These are phyloP conservation scores for Goniozus legneri DNA, from an alignment of 1,140 invertebrate genomes.

Conservation along the genomic window DNA sequence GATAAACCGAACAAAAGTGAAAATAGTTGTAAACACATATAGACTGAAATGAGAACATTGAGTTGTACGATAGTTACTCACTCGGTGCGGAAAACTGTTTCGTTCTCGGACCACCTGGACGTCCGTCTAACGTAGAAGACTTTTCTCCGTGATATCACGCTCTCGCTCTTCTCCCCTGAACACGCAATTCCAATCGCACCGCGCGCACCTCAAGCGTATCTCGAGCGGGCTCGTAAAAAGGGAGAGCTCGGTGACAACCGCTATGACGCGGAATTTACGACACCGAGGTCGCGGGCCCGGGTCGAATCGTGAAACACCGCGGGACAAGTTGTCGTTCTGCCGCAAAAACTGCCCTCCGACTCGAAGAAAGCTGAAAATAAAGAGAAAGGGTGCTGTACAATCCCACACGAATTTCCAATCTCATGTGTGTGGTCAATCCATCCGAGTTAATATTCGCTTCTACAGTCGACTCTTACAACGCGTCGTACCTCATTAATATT, in stretches of 20 bases:
- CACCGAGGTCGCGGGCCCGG: constrained; percentile 32
- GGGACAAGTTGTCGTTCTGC: constrained; percentile 31
- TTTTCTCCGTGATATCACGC: no score
- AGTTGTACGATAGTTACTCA: not conserved
- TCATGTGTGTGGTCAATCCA: not conserved
- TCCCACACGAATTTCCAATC: no score
- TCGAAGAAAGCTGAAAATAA: no score
- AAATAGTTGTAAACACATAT: no score
- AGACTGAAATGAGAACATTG: not conserved
- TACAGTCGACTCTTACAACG: no score
- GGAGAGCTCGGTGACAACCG: constrained; percentile 36
- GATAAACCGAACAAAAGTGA: no score
- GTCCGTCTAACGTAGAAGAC: not conserved
- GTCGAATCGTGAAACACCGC: constrained; percentile 41
- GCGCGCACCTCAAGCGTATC: not conserved
- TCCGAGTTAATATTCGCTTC: no score
- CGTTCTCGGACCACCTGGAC: not conserved
- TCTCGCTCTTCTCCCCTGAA: no score
- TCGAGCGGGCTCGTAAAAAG: constrained; percentile 34
- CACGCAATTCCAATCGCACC: not conserved
- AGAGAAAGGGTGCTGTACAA: no score
- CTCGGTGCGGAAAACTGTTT: not conserved
- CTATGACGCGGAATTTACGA: constrained; percentile 42
- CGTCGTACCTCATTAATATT: no score
- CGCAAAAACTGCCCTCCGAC: constrained; percentile 21